Evolutionary conservation across 2,888 invertebrate genomes (phyloP).

Genomic region (Mactromeris polynyma): DNA sequence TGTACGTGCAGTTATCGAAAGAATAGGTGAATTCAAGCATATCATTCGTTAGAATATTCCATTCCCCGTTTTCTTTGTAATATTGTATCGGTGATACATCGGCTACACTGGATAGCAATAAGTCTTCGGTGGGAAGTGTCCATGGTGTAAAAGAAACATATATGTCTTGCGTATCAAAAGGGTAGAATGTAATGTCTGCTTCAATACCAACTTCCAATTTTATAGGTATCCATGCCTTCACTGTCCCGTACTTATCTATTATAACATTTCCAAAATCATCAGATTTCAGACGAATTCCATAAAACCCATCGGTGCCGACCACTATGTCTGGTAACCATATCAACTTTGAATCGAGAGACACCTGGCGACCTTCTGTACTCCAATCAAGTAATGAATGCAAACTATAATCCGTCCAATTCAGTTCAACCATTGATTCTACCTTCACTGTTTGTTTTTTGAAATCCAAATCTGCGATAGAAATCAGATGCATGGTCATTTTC

Average conservation of each 20-base stretch:
- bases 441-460: not conserved
- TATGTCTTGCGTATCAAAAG: conserved; percentile 10
- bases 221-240: not conserved
- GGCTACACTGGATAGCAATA: not conserved
- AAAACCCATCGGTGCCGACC: not conserved
- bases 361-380: not conserved
- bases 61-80: conserved; percentile 4
- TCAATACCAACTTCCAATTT: not conserved
- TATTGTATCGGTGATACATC: not conserved
- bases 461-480: not conserved
- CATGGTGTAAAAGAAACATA: not conserved
- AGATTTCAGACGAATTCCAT: not conserved
- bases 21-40: not conserved
- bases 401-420: not conserved
- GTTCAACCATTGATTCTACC: not conserved
- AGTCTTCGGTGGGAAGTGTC: not conserved
- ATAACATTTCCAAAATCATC: not conserved
- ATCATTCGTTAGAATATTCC: not conserved
- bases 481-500: not conserved
- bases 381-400: not conserved
- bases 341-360: not conserved
- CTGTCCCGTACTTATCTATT: not conserved
- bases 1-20: not conserved
- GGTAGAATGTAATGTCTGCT: not conserved
- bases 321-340: conserved; percentile 12